phyloP scores from a whole-genome alignment of 2,888 invertebrate genomes.

The Caradrina clavipalpis region DNA sequence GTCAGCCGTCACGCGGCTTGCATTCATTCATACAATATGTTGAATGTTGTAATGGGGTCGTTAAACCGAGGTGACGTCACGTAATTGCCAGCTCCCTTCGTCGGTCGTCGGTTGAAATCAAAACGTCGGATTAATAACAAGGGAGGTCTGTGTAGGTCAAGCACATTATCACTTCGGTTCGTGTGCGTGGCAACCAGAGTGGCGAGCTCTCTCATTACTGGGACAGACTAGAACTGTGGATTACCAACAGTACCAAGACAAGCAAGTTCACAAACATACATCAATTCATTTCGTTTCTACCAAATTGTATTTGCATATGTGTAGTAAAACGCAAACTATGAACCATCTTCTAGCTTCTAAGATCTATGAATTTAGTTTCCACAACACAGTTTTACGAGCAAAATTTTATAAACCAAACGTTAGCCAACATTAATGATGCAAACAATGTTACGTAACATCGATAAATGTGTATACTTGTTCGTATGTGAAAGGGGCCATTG shows the following conservation, averaged over 20 bases:
- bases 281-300: conserved; percentile 24
- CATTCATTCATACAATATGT: conserved; percentile 90
- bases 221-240: conserved; percentile 39
- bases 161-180: conserved; percentile 81
- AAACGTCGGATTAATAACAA: conserved; percentile 90
- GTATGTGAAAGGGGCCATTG: conserved; percentile 86
- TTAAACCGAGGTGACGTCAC: conserved; percentile 90
- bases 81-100: conserved; percentile 90
- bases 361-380: conserved; percentile 47
- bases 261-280: conserved; percentile 24
- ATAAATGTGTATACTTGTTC: conserved; percentile 81
- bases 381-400: conserved; percentile 52
- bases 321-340: conserved; percentile 4
- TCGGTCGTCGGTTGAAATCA: conserved; percentile 87
- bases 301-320: conserved; percentile 20
- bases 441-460: conserved; percentile 81
- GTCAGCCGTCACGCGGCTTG: conserved; percentile 87
- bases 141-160: conserved; percentile 90
- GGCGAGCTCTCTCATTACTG: conserved; percentile 52
- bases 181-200: conserved; percentile 65
- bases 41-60: conserved; percentile 90
- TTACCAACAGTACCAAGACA: conserved; percentile 30
- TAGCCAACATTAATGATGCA: conserved; percentile 78
- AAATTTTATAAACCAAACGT: conserved; percentile 64
- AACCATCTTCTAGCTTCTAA: conserved; percentile 17